A percentile compares a stretch with the other conserved stretches of the same genome.
These are phyloP conservation scores for Parascotia fuliginaria DNA, from an alignment of 2,888 invertebrate species.

Conservation along the genomic window DNA sequence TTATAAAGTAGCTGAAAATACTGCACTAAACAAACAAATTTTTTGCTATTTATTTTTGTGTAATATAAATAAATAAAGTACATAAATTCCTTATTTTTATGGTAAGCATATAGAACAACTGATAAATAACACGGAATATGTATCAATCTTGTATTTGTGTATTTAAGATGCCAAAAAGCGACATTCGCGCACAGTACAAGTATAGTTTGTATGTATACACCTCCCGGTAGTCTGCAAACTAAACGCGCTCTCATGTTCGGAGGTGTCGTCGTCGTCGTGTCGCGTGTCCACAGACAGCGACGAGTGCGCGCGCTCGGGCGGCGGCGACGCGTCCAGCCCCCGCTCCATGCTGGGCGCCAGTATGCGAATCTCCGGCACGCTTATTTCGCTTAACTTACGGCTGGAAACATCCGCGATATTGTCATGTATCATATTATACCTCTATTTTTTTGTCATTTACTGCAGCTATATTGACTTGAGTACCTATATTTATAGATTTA, in stretches of 20 bases:
- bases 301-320: constrained; percentile 48
- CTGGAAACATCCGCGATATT: constrained; percentile 70
- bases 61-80: no score
- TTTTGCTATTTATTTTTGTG: no score
- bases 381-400: constrained; percentile 90
- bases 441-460: neutral
- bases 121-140: no score
- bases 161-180: neutral
- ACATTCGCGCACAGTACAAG: constrained; percentile 33
- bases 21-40: no score
- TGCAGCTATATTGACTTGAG: neutral
- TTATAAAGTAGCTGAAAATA: no score
- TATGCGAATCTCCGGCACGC: constrained; percentile 93
- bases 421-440: constrained; percentile 9
- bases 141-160: neutral
- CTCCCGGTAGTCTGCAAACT: constrained; percentile 78
- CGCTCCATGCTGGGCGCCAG: constrained; percentile 93
- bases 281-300: constrained; percentile 50
- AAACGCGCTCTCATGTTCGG: constrained; percentile 84
- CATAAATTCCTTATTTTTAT: no score
- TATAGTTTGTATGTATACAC: constrained; percentile 52
- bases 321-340: constrained; percentile 87
- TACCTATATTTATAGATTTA: no score
- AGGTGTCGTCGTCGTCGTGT: constrained; percentile 66
- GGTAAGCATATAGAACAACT: no score